phyloP scores from a whole-genome alignment of 92 coral and sea anemone genomes.

The Scolanthus callimorphus region DNA sequence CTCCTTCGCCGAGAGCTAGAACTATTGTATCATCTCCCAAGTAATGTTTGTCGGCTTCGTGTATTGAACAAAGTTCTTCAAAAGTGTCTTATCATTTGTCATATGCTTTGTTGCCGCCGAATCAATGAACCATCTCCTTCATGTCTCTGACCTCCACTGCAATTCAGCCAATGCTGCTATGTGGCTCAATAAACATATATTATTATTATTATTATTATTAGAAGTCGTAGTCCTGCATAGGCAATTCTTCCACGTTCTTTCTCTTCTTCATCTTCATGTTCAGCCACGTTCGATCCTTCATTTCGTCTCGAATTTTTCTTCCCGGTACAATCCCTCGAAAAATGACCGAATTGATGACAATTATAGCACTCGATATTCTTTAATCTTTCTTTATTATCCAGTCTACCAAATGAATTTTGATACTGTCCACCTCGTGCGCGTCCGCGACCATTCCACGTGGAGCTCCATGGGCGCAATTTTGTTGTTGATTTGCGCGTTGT shows the following conservation, averaged over 20 bases:
- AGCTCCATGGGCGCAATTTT: no score
- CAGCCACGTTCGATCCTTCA: slow-evolving; percentile 51
- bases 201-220: no score
- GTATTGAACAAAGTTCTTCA: slow-evolving; percentile 44
- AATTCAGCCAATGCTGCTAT: no score
- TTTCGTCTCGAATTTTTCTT: slow-evolving; percentile 9
- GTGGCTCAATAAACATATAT: no score
- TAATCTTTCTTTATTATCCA: slow-evolving; percentile 6
- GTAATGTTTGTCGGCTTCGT: slow-evolving; percentile 42
- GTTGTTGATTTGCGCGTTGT: not conserved
- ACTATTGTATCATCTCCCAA: slow-evolving; percentile 47
- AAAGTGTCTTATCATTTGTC: slow-evolving; percentile 42
- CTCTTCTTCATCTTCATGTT: slow-evolving; percentile 48
- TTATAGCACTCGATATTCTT: slow-evolving; percentile 14
- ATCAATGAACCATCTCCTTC: slow-evolving; percentile 54
- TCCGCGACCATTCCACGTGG: no score
- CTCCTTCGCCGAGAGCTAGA: slow-evolving; percentile 46
- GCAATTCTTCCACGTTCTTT: slow-evolving; percentile 33
- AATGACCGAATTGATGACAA: slow-evolving; percentile 15
- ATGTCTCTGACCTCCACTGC: slow-evolving; percentile 7
- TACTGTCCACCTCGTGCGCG: no score
- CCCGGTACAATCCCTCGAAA: slow-evolving; percentile 14
- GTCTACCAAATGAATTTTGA: slow-evolving; percentile 1
- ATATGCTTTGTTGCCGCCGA: slow-evolving; percentile 67
- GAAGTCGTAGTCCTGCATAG: no score